Conservation (phyloP, 2,113 vertebrate species). For the Pituophis catenifer region DNA sequence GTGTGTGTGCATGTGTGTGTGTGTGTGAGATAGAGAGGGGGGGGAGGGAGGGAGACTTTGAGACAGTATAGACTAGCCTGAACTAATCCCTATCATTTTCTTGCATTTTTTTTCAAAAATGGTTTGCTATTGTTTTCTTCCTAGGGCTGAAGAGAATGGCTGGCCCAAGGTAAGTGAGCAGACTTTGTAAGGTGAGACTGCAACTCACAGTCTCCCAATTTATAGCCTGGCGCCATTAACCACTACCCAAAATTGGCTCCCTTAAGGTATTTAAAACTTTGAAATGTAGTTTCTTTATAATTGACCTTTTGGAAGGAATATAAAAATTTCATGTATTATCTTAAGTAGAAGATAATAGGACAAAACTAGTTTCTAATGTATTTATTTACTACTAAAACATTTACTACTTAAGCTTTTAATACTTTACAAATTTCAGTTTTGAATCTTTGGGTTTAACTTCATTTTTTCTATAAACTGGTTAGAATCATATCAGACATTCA, state of each 20-base stretch:
- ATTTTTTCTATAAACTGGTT: conserved; percentile 14
- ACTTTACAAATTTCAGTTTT: not conserved
- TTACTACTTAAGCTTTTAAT: not conserved
- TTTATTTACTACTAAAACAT: not conserved
- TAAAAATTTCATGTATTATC: conserved; percentile 9
- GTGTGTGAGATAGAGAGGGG: too few relatives aligned
- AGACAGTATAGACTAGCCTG: not conserved
- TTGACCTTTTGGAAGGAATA: conserved; percentile 33
- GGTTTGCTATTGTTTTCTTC: not conserved
- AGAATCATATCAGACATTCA: not conserved
- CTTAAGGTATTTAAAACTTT: not conserved
- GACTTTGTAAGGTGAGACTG: not conserved
- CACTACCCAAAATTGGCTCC: not conserved
- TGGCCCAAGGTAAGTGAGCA: not conserved
- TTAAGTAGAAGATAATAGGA: conserved; percentile 39
- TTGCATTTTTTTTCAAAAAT: not conserved
- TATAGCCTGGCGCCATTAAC: not conserved
- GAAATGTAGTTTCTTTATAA: not conserved
- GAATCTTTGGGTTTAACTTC: not conserved
- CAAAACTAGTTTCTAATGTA: not conserved
- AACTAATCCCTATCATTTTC: not conserved
- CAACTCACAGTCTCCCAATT: not conserved
- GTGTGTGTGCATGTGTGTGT: not conserved
- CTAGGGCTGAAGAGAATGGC: not conserved
- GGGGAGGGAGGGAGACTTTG: not conserved